Evolutionary conservation across 2,797 vertebrate species (phyloP).

Genomic region (Odontamblyopus lacepedii): DNA sequence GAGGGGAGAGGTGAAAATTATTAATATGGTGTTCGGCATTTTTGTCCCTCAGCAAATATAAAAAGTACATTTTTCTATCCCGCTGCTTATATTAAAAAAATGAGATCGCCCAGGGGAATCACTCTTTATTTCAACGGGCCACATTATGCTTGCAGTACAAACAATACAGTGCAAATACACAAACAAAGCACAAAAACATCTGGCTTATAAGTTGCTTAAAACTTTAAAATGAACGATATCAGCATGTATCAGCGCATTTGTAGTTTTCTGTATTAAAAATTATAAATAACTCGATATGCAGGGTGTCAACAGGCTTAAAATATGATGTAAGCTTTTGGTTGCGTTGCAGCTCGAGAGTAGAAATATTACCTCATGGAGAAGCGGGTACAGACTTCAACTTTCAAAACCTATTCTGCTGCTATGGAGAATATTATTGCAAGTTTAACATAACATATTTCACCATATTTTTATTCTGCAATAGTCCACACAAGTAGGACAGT

Average conservation of each 20-base stretch:
- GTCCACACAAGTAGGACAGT: conserved; percentile 43
- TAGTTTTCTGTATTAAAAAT: conserved; percentile 11
- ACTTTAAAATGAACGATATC: conserved; percentile 18
- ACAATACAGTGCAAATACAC: conserved; percentile 17
- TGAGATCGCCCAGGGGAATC: conserved; percentile 28
- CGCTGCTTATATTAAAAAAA: conserved; percentile 42
- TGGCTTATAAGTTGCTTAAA: conserved; percentile 24
- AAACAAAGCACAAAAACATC: conserved; percentile 30
- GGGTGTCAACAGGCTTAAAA: conserved; percentile 5
- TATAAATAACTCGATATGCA: conserved; percentile 7
- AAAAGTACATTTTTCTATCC: conserved; percentile 65
- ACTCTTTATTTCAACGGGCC: conserved; percentile 40
- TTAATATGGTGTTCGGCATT: conserved; percentile 68
- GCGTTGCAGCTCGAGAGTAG: conserved; percentile 1
- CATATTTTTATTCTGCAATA: conserved; percentile 24
- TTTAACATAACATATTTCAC: conserved; percentile 25
- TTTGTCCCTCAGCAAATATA: conserved; percentile 73
- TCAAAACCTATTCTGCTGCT: conserved; percentile 15
- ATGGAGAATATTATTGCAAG: background rate
- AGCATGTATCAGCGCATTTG: conserved; percentile 3
- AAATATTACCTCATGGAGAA: conserved; percentile 10
- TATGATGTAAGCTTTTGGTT: conserved; percentile 14
- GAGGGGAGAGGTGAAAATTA: conserved; percentile 67
- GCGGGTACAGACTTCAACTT: conserved; percentile 19
- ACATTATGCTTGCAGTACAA: conserved; percentile 21